These are phyloP conservation scores for Alethe castanea DNA, from an alignment of 2,113 vertebrate genomes.

Conservation along the genomic window DNA sequence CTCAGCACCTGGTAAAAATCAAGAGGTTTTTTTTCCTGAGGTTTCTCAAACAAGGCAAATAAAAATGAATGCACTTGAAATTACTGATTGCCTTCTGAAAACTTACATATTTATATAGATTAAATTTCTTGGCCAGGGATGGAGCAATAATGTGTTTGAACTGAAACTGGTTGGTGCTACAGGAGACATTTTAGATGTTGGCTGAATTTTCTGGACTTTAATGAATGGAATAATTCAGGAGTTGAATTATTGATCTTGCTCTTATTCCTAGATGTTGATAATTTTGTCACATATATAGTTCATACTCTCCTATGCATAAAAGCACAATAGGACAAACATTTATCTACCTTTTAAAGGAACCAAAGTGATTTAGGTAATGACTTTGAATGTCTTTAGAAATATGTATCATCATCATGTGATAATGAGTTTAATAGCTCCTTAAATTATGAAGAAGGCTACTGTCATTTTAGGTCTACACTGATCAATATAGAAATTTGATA, in stretches of 20 bases:
- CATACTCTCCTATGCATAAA: background rate
- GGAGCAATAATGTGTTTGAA: background rate
- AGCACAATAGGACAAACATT: background rate
- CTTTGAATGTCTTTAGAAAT: background rate
- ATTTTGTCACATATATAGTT: background rate
- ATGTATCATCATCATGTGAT: background rate
- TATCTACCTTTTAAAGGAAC: background rate
- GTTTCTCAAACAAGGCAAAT: background rate
- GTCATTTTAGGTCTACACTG: background rate
- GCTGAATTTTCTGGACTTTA: background rate
- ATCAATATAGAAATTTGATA: background rate
- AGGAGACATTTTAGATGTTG: background rate
- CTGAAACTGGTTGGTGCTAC: background rate
- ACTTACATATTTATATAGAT: background rate
- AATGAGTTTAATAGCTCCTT: background rate
- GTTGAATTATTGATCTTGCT: background rate
- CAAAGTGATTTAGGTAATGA: background rate
- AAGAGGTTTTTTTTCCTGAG: fast-evolving
- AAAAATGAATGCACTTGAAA: background rate
- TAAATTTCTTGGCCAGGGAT: background rate
- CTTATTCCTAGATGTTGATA: background rate
- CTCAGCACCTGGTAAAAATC: background rate
- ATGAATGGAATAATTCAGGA: background rate
- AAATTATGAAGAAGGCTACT: background rate
- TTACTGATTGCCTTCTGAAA: background rate